These are phyloP conservation scores for Thaleichthys pacificus DNA, from an alignment of 2,797 vertebrate species.

Conservation along the genomic window DNA sequence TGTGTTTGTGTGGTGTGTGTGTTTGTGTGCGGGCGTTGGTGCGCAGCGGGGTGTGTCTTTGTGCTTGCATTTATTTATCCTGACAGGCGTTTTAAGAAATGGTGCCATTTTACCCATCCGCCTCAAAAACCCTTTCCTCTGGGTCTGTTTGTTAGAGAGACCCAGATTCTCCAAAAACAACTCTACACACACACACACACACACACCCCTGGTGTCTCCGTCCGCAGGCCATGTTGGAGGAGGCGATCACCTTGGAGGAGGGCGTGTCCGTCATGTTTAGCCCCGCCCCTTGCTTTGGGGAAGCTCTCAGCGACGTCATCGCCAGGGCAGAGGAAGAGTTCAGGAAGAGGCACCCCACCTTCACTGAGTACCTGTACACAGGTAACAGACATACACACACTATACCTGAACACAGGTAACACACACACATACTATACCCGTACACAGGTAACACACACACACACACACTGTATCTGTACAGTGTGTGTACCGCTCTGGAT, in stretches of 20 bases:
- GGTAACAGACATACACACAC: conserved; percentile 50
- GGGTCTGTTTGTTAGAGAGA: neutral
- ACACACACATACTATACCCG: too few species aligned
- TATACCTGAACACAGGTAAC: too few species aligned
- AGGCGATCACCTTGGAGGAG: conserved; percentile 60
- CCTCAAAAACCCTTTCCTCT: neutral
- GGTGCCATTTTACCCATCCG: neutral
- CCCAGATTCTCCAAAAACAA: conserved; percentile 5
- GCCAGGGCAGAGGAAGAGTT: conserved; percentile 66
- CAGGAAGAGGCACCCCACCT: conserved; percentile 62
- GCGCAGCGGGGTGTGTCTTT: neutral
- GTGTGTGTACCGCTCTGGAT: too few species aligned
- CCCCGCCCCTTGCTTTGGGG: conserved; percentile 46
- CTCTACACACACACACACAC: conserved; percentile 18
- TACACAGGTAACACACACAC: too few species aligned
- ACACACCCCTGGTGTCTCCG: neutral
- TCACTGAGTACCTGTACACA: conserved; percentile 66
- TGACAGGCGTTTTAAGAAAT: neutral
- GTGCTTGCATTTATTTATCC: neutral
- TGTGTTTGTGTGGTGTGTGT: conserved; percentile 11
- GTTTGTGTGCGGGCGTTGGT: neutral
- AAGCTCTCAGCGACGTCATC: conserved; percentile 56
- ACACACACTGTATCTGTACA: too few species aligned
- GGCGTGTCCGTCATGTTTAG: conserved; percentile 74
- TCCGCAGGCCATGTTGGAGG: conserved; percentile 70